phyloP scores from a whole-genome alignment of 2,888 invertebrate species.

The Hirtodrosophila trivittata region DNA sequence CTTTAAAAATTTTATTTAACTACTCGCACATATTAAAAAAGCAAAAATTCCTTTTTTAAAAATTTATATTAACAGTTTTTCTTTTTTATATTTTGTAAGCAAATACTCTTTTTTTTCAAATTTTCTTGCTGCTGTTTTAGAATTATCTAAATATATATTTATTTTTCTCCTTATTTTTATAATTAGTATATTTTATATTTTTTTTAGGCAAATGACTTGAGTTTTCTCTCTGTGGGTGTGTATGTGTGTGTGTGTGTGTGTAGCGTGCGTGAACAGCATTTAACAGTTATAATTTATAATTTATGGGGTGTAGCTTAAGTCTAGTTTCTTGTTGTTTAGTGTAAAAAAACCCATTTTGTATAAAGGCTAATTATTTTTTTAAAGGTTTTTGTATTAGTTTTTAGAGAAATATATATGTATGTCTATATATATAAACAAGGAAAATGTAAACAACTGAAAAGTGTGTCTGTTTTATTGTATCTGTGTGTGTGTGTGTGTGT shows the following conservation, averaged over 20 bases:
- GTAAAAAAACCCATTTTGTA: conserved; percentile 52
- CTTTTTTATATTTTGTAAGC: conserved; percentile 56
- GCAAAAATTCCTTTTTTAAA: conserved; percentile 18
- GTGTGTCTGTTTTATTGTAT: conserved; percentile 34
- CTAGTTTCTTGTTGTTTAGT: conserved; percentile 47
- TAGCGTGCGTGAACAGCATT: conserved; percentile 67
- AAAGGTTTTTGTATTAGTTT: conserved; percentile 46
- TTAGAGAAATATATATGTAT: conserved; percentile 32
- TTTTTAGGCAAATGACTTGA: conserved; percentile 54
- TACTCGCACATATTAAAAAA: conserved; percentile 31
- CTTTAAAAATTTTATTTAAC: conserved; percentile 45
- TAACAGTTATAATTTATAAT: conserved; percentile 57
- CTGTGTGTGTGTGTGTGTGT: conserved; percentile 28
- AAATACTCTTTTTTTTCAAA: conserved; percentile 23
- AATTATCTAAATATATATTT: conserved; percentile 39
- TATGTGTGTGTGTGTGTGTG: conserved; percentile 32
- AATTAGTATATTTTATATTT: conserved; percentile 11
- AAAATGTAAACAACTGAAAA: conserved; percentile 48
- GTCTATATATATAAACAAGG: conserved; percentile 43
- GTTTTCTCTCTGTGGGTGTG: conserved; percentile 24
- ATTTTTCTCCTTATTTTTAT: conserved; percentile 23
- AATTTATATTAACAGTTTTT: conserved; percentile 18
- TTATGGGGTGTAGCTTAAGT: conserved; percentile 45
- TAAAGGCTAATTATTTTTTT: conserved; percentile 45
- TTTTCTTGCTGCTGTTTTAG: conserved; percentile 21